Base-by-base conservation (phyloP, 2,888 invertebrate genomes). In the Drosophila kambysellisi region DNA sequence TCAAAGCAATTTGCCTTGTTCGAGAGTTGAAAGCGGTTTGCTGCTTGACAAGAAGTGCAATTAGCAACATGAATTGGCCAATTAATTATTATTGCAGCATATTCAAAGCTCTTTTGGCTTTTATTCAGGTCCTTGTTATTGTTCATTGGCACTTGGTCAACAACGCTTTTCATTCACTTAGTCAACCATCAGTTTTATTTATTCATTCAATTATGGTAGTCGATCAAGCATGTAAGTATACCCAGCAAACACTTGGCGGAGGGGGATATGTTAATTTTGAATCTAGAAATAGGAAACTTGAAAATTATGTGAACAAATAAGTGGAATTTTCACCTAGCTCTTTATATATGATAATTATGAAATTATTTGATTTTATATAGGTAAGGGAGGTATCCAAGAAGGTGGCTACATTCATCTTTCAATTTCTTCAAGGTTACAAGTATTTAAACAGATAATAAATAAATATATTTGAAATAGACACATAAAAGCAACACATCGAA, bases 1-100 rank as follows among this genome's bases (percentile, higher is more conserved):
- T 60, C 46, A 58, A 63, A 63, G 83, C 60, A 70, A 85, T 77
- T 71, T 54, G 71, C 11, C 12, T 62, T 57, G 54, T 30, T 52
- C 35, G 25, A 59, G 35, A 60, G 43, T 50, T 50, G 30, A 37
- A 67, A 73, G 43, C 56, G 58, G 58, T 61, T 59, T 63, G 62
- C 41, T 32, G 73, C 69, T 74, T 48, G 39, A 29, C 65, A 69
- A 59, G 57, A 75, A 72, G 66, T 76, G 88, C 85, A 85, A 85
- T 85, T 85, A 87, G 77, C 69, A 77, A 65, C 60, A 68, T 84
- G 69, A 88, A 84, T 39, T 89, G 54, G 70, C 71, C 85, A 84
- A 88, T 85, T 88, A 78, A 76, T 71, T 64, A 77, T 67, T 60
- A 62, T 75, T 57, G 33, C 50, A 29, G 20, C 17, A 33, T 37